Evolutionary conservation across 2,797 vertebrate species (phyloP).

Genomic region (Pantherophis alleghaniensis): DNA sequence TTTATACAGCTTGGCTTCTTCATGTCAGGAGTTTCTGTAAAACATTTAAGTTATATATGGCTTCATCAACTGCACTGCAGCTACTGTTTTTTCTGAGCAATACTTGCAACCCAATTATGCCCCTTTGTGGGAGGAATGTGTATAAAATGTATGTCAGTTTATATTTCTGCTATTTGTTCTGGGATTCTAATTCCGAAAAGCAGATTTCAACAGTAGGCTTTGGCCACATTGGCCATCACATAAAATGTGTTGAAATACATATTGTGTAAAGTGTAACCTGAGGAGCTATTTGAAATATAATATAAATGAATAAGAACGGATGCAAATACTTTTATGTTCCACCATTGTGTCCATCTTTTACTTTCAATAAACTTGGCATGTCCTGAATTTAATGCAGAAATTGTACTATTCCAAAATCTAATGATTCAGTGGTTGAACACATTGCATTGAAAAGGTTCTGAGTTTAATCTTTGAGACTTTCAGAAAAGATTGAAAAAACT

Average conservation of each 20-base stretch:
- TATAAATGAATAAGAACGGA: not conserved
- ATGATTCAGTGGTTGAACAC: not conserved
- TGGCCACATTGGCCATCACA: not conserved
- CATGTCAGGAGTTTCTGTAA: not conserved
- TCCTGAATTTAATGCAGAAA: not conserved
- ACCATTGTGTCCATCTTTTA: not conserved
- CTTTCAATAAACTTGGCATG: not conserved
- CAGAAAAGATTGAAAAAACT: not conserved
- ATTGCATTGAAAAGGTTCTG: not conserved
- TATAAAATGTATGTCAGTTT: not conserved
- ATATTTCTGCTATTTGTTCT: not conserved
- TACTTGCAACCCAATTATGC: conserved; percentile 17
- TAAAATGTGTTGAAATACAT: not conserved
- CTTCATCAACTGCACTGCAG: conserved; percentile 13
- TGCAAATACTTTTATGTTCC: not conserved
- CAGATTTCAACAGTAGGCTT: not conserved
- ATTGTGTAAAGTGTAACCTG: not conserved
- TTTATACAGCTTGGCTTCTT: not conserved
- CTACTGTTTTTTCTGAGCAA: conserved; percentile 5
- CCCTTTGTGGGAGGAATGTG: conserved; percentile 21
- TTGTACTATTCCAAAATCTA: not conserved
- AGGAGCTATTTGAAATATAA: not conserved
- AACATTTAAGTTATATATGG: not conserved
- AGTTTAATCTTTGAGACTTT: not conserved
- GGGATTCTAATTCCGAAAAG: not conserved